Percentiles rank a stretch among this genome's conserved stretches.
Conservation (phyloP, 2,797 vertebrate species). For the Alca torda region DNA sequence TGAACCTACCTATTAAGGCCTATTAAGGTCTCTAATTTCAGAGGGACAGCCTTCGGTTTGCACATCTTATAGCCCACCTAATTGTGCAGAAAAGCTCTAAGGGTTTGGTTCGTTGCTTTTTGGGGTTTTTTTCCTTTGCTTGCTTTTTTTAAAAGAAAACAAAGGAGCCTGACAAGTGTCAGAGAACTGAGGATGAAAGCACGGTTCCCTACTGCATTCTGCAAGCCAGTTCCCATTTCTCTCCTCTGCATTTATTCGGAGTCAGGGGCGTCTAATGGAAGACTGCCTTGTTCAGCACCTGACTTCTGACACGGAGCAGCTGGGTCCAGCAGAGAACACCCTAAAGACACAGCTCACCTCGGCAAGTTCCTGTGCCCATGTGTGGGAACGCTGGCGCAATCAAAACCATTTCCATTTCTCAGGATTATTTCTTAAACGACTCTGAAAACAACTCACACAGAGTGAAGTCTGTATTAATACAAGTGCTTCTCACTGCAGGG, state of each 20-base stretch:
- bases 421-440: background rate
- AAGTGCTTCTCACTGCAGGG: background rate
- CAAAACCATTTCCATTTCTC: background rate
- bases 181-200: background rate
- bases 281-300: background rate
- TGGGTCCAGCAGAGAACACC: background rate
- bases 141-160: background rate
- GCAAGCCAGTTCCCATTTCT: background rate
- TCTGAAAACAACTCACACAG: background rate
- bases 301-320: background rate
- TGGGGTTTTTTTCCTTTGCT: background rate
- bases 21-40: background rate
- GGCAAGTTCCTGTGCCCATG: background rate
- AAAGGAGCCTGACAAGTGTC: background rate
- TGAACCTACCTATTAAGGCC: background rate
- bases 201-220: background rate
- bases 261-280: background rate
- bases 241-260: background rate
- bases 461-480: background rate
- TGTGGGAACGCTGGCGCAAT: background rate
- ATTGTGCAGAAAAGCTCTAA: background rate
- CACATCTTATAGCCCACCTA: background rate
- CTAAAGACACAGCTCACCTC: background rate
- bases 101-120: background rate
- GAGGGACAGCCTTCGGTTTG: background rate